Conservation (phyloP, 2,113 vertebrate genomes). For the Ursus arctos region DNA sequence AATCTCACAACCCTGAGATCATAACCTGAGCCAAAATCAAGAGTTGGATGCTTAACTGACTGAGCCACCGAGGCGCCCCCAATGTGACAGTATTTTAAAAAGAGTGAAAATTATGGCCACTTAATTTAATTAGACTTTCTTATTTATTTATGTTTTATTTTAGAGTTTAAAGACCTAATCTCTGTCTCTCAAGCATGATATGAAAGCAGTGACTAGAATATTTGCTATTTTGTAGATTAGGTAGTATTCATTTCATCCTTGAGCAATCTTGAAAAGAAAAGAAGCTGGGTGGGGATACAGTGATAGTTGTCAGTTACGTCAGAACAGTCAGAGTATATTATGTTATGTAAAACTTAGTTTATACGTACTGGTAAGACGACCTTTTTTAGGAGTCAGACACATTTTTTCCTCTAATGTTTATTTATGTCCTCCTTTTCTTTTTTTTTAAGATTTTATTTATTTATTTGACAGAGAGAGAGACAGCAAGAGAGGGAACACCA, state of each 20-base stretch:
- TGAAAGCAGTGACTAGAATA: slow-evolving; percentile 50
- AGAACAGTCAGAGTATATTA: neutral
- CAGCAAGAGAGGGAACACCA: no score
- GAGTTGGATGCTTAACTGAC: neutral
- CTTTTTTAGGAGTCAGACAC: neutral
- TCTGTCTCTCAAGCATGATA: slow-evolving; percentile 22
- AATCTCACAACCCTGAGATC: neutral
- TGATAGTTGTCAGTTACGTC: neutral
- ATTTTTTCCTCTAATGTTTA: slow-evolving; percentile 3
- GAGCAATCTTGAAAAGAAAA: slow-evolving; percentile 48
- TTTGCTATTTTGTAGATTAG: slow-evolving; percentile 28
- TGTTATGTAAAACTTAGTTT: slow-evolving; percentile 10
- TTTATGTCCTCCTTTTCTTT: neutral
- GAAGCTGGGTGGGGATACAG: neutral
- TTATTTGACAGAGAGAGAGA: no score
- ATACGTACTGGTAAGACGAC: neutral
- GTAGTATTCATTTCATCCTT: slow-evolving; percentile 21
- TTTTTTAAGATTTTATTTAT: no score
- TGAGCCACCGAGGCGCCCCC: neutral
- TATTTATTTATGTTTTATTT: slow-evolving; percentile 50
- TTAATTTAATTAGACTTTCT: slow-evolving; percentile 18
- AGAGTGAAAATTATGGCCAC: neutral
- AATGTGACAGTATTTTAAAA: slow-evolving; percentile 23
- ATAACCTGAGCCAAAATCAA: neutral
- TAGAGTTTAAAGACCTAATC: slow-evolving; percentile 23